Evolutionary conservation across 2,888 invertebrate genomes (phyloP).

Genomic region (Drosophila affinis): DNA sequence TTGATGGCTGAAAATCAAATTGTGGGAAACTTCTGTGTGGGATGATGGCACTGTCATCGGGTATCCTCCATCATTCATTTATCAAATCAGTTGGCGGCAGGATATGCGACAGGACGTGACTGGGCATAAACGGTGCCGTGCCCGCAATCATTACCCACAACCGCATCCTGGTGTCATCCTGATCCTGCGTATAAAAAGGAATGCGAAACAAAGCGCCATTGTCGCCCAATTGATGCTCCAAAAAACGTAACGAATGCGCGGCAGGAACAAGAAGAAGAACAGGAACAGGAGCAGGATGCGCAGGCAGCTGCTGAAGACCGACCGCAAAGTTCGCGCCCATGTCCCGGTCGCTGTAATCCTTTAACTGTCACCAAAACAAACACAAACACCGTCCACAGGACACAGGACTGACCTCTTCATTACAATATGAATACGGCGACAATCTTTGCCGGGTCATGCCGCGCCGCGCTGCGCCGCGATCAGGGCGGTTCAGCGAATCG

Average conservation of each 20-base stretch:
- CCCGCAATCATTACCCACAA: constrained; percentile 25
- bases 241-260: constrained; percentile 45
- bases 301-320: constrained; percentile 13
- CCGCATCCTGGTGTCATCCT: constrained; percentile 52
- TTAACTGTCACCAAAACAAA: constrained; percentile 61
- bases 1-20: background rate
- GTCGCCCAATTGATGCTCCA: constrained; percentile 19
- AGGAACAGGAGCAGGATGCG: constrained; percentile 13
- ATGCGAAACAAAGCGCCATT: constrained; percentile 22
- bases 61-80: constrained; percentile 42
- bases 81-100: constrained; percentile 47
- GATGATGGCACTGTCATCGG: constrained; percentile 7
- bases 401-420: constrained; percentile 65
- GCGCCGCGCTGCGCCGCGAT: constrained; percentile 11
- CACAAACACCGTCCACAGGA: constrained; percentile 38
- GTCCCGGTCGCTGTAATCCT: constrained; percentile 68
- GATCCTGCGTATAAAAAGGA: constrained; percentile 12
- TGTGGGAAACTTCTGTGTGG: constrained; percentile 34
- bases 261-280: background rate
- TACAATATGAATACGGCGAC: constrained; percentile 45
- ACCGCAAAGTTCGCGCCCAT: constrained; percentile 74
- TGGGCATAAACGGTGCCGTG: constrained; percentile 42
- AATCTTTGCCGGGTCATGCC: constrained; percentile 50
- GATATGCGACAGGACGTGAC: constrained; percentile 68
- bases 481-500: constrained; percentile 56